Conservation (phyloP, 2,113 vertebrate genomes). For the Pardalotus punctatus region DNA sequence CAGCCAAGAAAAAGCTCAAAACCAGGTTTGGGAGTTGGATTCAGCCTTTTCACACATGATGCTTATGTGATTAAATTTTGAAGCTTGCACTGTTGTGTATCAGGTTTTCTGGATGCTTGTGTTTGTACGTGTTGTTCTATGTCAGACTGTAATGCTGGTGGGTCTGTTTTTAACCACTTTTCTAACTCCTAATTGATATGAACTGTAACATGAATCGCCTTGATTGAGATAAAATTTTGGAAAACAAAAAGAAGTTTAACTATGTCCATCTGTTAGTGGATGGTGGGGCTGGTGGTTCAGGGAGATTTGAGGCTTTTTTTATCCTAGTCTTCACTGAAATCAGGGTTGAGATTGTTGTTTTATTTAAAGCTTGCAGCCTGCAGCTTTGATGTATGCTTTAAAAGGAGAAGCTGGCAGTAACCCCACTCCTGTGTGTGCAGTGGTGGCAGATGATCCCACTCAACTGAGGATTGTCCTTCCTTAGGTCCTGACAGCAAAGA, state of each 20-base stretch:
- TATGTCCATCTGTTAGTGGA: background rate
- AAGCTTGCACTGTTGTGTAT: background rate
- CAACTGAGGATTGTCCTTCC: background rate
- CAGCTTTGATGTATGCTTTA: background rate
- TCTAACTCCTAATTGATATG: constrained; percentile 25
- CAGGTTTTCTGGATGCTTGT: background rate
- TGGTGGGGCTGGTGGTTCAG: background rate
- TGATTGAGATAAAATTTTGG: constrained; percentile 51
- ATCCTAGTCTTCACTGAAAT: background rate
- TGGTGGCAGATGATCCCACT: background rate
- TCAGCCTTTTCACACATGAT: background rate
- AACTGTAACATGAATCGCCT: constrained; percentile 24
- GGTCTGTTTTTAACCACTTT: constrained; percentile 57
- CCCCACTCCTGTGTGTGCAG: background rate
- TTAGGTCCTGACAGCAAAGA: background rate
- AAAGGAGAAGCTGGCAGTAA: background rate
- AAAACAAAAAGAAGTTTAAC: background rate
- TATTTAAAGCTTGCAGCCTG: background rate
- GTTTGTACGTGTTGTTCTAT: background rate
- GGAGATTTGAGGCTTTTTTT: background rate
- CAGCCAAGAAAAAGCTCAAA: background rate
- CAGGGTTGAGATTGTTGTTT: background rate
- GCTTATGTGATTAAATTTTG: background rate
- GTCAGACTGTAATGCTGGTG: background rate
- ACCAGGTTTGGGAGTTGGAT: background rate